Percentiles rank a stretch among this genome's conserved stretches.
Conservation (phyloP, 2,888 invertebrate genomes). For the Mechanitis messenoides region DNA sequence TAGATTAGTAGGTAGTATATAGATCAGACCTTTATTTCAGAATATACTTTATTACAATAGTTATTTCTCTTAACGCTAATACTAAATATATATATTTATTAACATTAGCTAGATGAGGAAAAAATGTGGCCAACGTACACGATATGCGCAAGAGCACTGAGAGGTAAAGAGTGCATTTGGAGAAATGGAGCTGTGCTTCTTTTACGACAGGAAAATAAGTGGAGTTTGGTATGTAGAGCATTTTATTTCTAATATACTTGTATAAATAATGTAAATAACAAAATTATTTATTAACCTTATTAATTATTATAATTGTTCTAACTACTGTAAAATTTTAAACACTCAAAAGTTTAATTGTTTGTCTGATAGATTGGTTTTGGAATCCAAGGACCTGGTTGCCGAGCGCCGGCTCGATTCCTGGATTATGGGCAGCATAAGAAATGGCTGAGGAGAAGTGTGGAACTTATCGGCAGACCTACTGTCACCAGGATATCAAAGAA, state of each 20-base stretch:
- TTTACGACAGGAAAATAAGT: conserved; percentile 1
- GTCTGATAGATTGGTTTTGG: conserved; percentile 47
- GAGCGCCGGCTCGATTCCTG: conserved; percentile 46
- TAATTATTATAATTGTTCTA: not conserved
- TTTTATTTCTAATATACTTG: conserved; percentile 27
- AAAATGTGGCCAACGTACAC: conserved; percentile 45
- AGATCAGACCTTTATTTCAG: too few species aligned
- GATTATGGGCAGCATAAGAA: conserved; percentile 45
- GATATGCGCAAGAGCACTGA: conserved; percentile 40
- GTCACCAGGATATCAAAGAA: conserved; percentile 40
- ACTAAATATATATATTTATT: not conserved
- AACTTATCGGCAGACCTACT: conserved; percentile 42
- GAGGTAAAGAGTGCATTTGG: conserved; percentile 25
- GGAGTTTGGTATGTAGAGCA: not conserved
- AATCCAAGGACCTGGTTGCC: conserved; percentile 49
- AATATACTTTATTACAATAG: too few species aligned
- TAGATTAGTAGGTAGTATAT: too few species aligned
- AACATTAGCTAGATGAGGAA: conserved; percentile 37
- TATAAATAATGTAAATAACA: conserved; percentile 11
- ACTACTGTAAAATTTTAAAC: not conserved
- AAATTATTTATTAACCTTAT: too few species aligned
- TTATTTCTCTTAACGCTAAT: too few species aligned
- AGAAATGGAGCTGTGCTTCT: not conserved
- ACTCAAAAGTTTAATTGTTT: too few species aligned
- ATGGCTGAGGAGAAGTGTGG: conserved; percentile 41